Evolutionary conservation across 2,888 invertebrate genomes (phyloP), one percentile per base, ranked within the genome.

Genomic region (Acholoe squamosa): DNA sequence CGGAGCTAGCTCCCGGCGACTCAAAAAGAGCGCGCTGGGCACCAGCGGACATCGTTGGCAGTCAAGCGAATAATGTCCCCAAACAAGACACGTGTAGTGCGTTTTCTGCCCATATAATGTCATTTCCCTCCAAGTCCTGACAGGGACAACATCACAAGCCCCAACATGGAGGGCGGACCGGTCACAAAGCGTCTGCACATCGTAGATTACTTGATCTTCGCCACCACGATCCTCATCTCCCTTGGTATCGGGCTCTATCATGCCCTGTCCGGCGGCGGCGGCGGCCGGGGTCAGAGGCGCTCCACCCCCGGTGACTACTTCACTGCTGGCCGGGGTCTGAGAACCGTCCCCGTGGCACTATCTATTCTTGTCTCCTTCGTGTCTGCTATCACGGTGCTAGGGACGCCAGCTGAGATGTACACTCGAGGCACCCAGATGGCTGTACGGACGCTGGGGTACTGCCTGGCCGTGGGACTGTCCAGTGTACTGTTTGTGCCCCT

Each of bases 401-500:
- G 93, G 1, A 92, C 91, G 25, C 91, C 92, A 61, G 92, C 93
- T 76, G 92, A 92, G 91, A 92, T 94, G 91, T 92, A 91, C 92
- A 93, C 93, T 14, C 52, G 90, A 28, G 93, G 93, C 12, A 92
- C 93, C 14, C 92, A 92, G 89, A 89, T 93, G 89, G 80, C 88
- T 22, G 89, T 93, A 90, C 61, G 92, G 31, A 92, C 92, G 0
- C 33, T 92, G 22, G 93, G 93, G 1, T 93, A 92, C 89, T 92
- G 91, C 33, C n/a, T 93, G 14, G 92, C 92, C 0, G 91, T 92
- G 28, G 31, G 90, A 19, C 33, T 93, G 22, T 93, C 93, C 71
- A 91, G 92, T 31, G 71, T 91, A 14, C 89, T 93, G 16, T 91
- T 93, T 80, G 93, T 93, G 14, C 93, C 93, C 1, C 89, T 93